Evolutionary conservation across 2,113 vertebrate species (phyloP).

Genomic region (Emydocephalus ijimae): DNA sequence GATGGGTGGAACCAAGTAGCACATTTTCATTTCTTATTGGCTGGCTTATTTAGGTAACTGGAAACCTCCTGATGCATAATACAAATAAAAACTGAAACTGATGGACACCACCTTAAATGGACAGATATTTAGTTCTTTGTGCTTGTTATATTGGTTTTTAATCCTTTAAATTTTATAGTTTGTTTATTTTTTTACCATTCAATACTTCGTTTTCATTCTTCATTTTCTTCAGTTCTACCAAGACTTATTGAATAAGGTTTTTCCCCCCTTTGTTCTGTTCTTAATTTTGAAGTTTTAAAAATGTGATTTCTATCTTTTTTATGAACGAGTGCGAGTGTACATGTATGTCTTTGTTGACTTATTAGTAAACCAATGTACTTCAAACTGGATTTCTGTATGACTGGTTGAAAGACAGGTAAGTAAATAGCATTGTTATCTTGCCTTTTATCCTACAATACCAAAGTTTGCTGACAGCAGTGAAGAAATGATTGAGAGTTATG

Average conservation of each 20-base stretch:
- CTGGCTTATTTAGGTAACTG: slow-evolving; percentile 44
- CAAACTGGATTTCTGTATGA: slow-evolving; percentile 18
- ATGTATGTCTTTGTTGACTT: not conserved
- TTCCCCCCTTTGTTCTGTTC: not conserved
- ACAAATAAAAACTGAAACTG: slow-evolving; percentile 65
- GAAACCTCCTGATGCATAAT: slow-evolving; percentile 49
- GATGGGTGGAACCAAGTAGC: slow-evolving; percentile 48
- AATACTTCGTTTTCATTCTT: not conserved
- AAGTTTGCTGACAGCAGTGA: not conserved
- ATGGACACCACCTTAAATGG: slow-evolving; percentile 60
- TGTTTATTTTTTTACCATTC: not conserved
- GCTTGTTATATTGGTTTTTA: slow-evolving; percentile 1
- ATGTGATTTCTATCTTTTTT: accelerated
- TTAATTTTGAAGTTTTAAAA: not conserved
- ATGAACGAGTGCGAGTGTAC: not conserved
- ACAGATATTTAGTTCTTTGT: slow-evolving; percentile 43
- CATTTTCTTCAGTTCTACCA: not conserved
- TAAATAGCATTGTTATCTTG: not conserved
- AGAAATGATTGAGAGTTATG: accelerated
- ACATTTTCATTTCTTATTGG: slow-evolving; percentile 56
- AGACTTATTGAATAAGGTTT: not conserved
- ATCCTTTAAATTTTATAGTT: not conserved
- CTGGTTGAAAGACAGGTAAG: slow-evolving; percentile 44
- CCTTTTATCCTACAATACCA: accelerated
- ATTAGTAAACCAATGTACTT: not conserved